Conservation (phyloP, 2,888 invertebrate genomes). For the Micropterix aruncella region DNA sequence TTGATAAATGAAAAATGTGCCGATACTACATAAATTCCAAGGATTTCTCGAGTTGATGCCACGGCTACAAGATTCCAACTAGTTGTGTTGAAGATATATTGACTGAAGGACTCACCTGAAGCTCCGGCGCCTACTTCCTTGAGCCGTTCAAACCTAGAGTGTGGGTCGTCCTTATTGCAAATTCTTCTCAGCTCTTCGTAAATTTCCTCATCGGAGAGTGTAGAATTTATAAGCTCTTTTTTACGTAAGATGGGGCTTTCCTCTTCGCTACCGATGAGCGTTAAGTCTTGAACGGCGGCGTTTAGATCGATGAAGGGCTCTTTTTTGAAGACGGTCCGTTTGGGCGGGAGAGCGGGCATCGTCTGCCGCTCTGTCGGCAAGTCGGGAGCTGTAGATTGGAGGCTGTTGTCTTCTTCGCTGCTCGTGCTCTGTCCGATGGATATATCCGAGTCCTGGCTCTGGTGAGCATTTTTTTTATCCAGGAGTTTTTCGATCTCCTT, state of each 20-base stretch:
- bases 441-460: slow-evolving; percentile 44
- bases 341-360: slow-evolving; percentile 38
- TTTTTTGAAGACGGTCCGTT: slow-evolving; percentile 27
- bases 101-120: no score
- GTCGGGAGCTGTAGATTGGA: slow-evolving; percentile 25
- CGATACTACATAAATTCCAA: no score
- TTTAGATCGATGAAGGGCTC: slow-evolving; percentile 25
- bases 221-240: slow-evolving; percentile 38
- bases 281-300: slow-evolving; percentile 29
- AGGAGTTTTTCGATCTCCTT: slow-evolving; percentile 66
- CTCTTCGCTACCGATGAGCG: slow-evolving; percentile 22
- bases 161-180: slow-evolving; percentile 73
- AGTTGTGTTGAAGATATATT: no score
- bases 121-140: slow-evolving; percentile 87
- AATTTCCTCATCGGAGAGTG: slow-evolving; percentile 56
- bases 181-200: slow-evolving; percentile 64
- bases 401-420: slow-evolving; percentile 35
- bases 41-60: no score
- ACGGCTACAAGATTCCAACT: no score
- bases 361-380: slow-evolving; percentile 31
- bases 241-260: slow-evolving; percentile 47
- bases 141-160: slow-evolving; percentile 62
- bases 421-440: slow-evolving; percentile 39
- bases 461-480: slow-evolving; percentile 56
- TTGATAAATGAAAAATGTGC: no score